Conservation (phyloP, 2,888 invertebrate species). For the Andrena bucephala region DNA sequence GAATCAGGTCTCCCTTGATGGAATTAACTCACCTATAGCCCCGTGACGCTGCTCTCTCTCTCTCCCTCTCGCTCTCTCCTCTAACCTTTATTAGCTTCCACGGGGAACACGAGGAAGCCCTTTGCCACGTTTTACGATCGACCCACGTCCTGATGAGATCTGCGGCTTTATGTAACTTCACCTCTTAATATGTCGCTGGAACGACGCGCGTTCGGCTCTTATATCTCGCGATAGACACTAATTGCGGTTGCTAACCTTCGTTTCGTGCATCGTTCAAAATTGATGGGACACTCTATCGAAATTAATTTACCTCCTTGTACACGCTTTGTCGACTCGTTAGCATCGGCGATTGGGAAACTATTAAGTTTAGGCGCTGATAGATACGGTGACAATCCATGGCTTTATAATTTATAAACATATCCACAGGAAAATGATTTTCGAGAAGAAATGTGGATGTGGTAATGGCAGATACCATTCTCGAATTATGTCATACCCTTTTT, state of each 20-base stretch:
- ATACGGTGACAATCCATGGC: no score
- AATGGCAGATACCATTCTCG: no score
- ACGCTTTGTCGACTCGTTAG: no score
- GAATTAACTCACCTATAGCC: slow-evolving; percentile 80
- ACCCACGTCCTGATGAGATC: slow-evolving; percentile 70
- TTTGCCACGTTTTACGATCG: slow-evolving; percentile 71
- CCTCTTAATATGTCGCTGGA: slow-evolving; percentile 51
- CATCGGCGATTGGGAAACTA: no score
- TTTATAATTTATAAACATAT: no score
- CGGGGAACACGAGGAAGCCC: slow-evolving; percentile 54
- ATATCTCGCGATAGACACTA: slow-evolving; percentile 35
- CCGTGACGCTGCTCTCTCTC: slow-evolving; percentile 53
- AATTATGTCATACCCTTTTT: no score
- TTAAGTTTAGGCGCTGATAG: no score
- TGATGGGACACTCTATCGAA: no score
- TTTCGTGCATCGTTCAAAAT: not conserved
- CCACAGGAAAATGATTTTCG: no score
- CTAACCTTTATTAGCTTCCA: slow-evolving; percentile 62
- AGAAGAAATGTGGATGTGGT: no score
- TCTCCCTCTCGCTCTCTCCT: slow-evolving; percentile 20
- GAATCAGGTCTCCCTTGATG: slow-evolving; percentile 84
- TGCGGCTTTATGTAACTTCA: slow-evolving; percentile 57
- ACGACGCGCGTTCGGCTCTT: slow-evolving; percentile 13
- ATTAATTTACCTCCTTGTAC: not conserved
- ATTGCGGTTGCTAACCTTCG: slow-evolving; percentile 15